phyloP scores from a whole-genome alignment of 2,797 vertebrate species.

The Steatocranus sp. region DNA sequence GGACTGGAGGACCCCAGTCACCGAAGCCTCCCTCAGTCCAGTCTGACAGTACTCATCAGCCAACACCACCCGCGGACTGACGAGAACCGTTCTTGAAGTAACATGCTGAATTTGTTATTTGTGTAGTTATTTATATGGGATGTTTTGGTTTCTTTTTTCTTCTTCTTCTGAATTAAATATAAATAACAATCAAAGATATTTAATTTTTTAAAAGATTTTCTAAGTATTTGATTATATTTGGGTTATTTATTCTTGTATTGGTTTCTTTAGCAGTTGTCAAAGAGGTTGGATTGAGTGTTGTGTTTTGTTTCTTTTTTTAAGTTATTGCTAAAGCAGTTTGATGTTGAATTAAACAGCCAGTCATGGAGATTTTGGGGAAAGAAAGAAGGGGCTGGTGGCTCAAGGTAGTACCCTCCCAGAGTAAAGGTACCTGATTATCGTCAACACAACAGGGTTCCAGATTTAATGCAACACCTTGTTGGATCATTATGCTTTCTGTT shows the following conservation, averaged over 20 bases:
- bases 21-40: neutral
- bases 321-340: slow-evolving; percentile 43
- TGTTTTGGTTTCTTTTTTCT: neutral
- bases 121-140: slow-evolving; percentile 61
- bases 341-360: neutral
- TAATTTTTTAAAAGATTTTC: slow-evolving; percentile 63
- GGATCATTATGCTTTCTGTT: neutral
- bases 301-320: slow-evolving; percentile 3
- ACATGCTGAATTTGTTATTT: slow-evolving; percentile 16
- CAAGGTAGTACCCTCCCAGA: neutral
- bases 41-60: neutral
- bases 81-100: neutral
- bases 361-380: neutral
- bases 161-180: slow-evolving; percentile 31
- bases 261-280: slow-evolving; percentile 16
- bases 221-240: slow-evolving; percentile 63
- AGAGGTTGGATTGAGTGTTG: slow-evolving; percentile 33
- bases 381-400: neutral
- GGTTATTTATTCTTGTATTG: slow-evolving; percentile 65
- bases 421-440: neutral
- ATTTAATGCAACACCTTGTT: neutral
- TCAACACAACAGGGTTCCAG: neutral
- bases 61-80: neutral
- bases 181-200: slow-evolving; percentile 70
- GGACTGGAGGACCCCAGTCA: neutral